phyloP scores from a whole-genome alignment of 2,888 invertebrate species.

The Ormia ochracea region DNA sequence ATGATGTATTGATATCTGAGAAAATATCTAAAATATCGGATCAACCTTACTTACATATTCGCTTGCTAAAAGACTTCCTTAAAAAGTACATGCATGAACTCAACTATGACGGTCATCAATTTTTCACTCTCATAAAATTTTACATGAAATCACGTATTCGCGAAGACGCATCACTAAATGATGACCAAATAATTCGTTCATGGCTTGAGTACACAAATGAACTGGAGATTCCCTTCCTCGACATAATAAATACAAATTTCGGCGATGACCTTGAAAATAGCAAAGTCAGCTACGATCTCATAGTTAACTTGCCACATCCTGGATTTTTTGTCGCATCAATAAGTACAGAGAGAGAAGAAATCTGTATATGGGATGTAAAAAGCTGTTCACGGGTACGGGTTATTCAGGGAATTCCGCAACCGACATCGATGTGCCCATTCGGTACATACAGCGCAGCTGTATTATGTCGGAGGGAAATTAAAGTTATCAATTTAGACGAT shows the following conservation, averaged over 20 bases:
- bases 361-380: conserved; percentile 88
- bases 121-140: conserved; percentile 83
- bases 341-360: conserved; percentile 85
- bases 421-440: conserved; percentile 86
- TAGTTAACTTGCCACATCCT: conserved; percentile 77
- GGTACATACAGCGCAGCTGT: conserved; percentile 87
- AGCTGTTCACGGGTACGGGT: conserved; percentile 83
- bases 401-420: conserved; percentile 85
- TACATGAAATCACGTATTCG: conserved; percentile 76
- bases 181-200: conserved; percentile 72
- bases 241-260: conserved; percentile 71
- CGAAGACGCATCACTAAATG: conserved; percentile 67
- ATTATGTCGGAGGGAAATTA: conserved; percentile 87
- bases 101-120: conserved; percentile 88
- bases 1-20: conserved; percentile 82
- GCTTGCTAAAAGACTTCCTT: conserved; percentile 80
- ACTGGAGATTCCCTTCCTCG: conserved; percentile 77
- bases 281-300: conserved; percentile 74
- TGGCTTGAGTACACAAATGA: conserved; percentile 73
- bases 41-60: conserved; percentile 76
- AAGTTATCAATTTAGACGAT: conserved; percentile 87
- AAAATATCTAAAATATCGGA: conserved; percentile 66
- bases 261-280: conserved; percentile 66
- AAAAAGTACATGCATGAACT: conserved; percentile 84
- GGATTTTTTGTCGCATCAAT: conserved; percentile 86